These are phyloP conservation scores for Pelodiscus sinensis DNA, from an alignment of 2,113 vertebrate genomes.

Conservation along the genomic window DNA sequence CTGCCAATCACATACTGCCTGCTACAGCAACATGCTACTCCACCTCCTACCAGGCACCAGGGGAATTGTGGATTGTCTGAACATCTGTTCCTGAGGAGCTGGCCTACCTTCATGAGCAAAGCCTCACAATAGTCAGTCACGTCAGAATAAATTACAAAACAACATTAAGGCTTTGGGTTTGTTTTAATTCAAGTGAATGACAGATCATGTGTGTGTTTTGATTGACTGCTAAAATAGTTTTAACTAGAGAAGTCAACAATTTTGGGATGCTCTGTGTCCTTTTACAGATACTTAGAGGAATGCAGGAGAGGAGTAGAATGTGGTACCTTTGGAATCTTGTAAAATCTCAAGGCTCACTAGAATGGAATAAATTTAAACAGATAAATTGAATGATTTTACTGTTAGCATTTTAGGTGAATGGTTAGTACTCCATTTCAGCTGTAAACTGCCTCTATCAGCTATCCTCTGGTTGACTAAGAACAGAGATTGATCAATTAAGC, in stretches of 20 bases:
- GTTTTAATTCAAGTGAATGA: not conserved
- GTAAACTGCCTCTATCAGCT: not conserved
- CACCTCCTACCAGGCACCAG: not conserved
- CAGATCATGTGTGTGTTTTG: too few relatives aligned
- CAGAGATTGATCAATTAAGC: not conserved
- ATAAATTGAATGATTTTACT: not conserved
- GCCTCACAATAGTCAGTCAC: not conserved
- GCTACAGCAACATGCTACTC: not conserved
- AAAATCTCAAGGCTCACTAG: not conserved
- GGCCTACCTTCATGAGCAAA: not conserved
- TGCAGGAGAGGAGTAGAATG: not conserved
- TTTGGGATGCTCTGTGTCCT: not conserved
- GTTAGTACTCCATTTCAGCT: not conserved
- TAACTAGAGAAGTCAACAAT: not conserved
- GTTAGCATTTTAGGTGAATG: not conserved
- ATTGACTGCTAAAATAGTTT: not conserved
- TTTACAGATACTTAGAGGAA: fast-evolving
- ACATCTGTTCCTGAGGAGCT: not conserved
- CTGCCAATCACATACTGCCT: not conserved
- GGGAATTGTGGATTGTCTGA: not conserved
- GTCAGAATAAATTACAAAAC: not conserved
- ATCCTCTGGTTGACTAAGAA: not conserved
- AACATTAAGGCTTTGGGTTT: not conserved
- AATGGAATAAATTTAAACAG: not conserved
- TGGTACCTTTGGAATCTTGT: not conserved